Evolutionary conservation across 2,888 invertebrate species (phyloP).

Genomic region (Stenurella melanura): DNA sequence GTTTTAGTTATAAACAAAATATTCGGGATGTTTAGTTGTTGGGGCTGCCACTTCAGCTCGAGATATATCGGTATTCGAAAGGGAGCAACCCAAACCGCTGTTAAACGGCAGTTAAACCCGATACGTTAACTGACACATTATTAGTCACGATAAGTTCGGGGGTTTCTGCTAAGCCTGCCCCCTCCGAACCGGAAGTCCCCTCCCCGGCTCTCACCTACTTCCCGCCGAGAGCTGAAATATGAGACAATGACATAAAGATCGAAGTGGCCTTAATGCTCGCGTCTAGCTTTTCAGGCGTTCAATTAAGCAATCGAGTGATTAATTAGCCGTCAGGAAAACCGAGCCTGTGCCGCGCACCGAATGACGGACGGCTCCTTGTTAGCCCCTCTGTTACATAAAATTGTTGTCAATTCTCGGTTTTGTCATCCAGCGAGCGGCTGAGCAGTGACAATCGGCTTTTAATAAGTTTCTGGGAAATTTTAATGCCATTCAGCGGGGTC

Average conservation of each 20-base stretch:
- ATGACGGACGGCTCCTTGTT: constrained; percentile 19
- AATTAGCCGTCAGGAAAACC: constrained; percentile 42
- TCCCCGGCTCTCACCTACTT: constrained; percentile 2
- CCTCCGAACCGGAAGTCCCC: background rate
- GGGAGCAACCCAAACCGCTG: background rate
- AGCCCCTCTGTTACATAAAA: constrained; percentile 24
- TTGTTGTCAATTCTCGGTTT: constrained; percentile 34
- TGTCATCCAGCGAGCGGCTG: constrained; percentile 12
- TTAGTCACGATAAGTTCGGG: constrained; percentile 20
- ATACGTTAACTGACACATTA: constrained; percentile 12
- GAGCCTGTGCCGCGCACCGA: constrained; percentile 1
- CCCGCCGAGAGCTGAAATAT: constrained; percentile 32
- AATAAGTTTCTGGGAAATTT: constrained; percentile 23
- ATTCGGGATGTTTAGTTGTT: background rate
- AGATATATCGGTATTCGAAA: background rate
- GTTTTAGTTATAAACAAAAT: background rate
- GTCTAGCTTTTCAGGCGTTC: constrained; percentile 37
- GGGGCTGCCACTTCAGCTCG: background rate
- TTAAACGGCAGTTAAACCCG: constrained; percentile 16
- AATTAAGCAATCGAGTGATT: constrained; percentile 44
- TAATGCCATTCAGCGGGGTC: background rate
- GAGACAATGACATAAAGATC: constrained; percentile 44
- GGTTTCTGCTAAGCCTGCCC: background rate
- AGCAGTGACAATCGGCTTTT: constrained; percentile 23
- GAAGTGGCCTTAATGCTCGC: constrained; percentile 36